Conservation (phyloP, 1,140 invertebrate species). For the Pogonus chalceus region DNA sequence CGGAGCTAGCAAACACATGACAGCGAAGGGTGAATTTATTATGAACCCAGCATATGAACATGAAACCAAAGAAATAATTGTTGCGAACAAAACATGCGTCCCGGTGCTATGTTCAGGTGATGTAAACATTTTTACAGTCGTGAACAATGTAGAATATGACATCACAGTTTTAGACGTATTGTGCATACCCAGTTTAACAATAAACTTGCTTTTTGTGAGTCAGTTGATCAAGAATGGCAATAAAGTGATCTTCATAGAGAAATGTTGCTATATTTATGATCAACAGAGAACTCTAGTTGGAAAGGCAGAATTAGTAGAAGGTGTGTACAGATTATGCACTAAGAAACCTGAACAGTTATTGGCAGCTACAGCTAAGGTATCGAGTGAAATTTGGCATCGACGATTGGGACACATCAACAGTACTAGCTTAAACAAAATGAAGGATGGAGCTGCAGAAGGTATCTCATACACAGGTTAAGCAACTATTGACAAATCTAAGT, state of each 20-base stretch:
- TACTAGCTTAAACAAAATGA: neutral
- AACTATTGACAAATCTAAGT: neutral
- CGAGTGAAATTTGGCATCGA: neutral
- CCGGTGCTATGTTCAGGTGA: too few relatives aligned
- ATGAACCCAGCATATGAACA: slow-evolving; percentile 10
- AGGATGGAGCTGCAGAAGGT: neutral
- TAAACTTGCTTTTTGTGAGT: slow-evolving; percentile 24
- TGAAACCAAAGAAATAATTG: too few relatives aligned
- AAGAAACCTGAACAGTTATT: slow-evolving; percentile 6
- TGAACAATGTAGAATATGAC: too few relatives aligned
- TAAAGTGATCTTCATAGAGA: slow-evolving; percentile 15
- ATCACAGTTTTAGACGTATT: slow-evolving; percentile 16
- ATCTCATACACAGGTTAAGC: neutral
- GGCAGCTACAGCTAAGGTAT: neutral
- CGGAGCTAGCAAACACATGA: slow-evolving; percentile 26
- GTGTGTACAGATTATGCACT: slow-evolving; percentile 1
- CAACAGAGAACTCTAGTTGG: neutral
- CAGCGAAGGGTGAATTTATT: slow-evolving; percentile 17
- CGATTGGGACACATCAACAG: neutral
- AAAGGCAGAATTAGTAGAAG: neutral
- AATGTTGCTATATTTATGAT: slow-evolving; percentile 11
- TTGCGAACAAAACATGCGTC: too few relatives aligned
- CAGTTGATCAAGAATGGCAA: slow-evolving; percentile 25
- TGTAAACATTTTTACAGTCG: too few relatives aligned
- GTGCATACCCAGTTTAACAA: slow-evolving; percentile 23